These are phyloP conservation scores for Syrrhaptes paradoxus DNA, from an alignment of 2,113 vertebrate genomes.

Conservation along the genomic window DNA sequence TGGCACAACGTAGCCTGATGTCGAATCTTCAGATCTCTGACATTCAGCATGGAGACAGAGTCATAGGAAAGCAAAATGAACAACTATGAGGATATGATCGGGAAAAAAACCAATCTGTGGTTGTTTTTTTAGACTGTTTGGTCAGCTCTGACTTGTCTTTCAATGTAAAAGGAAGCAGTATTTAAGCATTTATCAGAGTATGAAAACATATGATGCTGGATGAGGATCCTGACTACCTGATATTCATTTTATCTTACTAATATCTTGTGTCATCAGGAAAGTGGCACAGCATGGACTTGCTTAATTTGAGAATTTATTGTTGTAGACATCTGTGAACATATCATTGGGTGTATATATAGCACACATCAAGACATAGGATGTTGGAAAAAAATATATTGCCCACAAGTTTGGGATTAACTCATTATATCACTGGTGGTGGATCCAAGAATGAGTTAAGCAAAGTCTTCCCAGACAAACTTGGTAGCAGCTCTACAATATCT, in stretches of 20 bases:
- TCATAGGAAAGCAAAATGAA: not conserved
- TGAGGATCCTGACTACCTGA: not conserved
- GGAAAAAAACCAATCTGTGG: not conserved
- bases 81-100: not conserved
- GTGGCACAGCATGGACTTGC: not conserved
- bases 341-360: not conserved
- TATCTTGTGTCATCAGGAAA: not conserved
- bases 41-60: not conserved
- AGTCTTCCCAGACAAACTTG: constrained; percentile 36
- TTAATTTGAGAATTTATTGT: constrained; percentile 9
- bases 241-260: not conserved
- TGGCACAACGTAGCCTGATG: not conserved
- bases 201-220: not conserved
- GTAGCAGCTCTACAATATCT: constrained; percentile 25
- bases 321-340: not conserved
- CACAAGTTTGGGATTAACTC: not conserved
- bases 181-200: not conserved
- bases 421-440: not conserved
- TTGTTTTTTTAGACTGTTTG: not conserved
- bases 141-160: not conserved
- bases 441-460: not conserved
- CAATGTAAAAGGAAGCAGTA: not conserved
- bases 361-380: not conserved
- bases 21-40: not conserved
- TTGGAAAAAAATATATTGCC: not conserved